These are phyloP conservation scores for Urocynchramus pylzowi DNA, from an alignment of 2,113 vertebrate species.

Conservation along the genomic window DNA sequence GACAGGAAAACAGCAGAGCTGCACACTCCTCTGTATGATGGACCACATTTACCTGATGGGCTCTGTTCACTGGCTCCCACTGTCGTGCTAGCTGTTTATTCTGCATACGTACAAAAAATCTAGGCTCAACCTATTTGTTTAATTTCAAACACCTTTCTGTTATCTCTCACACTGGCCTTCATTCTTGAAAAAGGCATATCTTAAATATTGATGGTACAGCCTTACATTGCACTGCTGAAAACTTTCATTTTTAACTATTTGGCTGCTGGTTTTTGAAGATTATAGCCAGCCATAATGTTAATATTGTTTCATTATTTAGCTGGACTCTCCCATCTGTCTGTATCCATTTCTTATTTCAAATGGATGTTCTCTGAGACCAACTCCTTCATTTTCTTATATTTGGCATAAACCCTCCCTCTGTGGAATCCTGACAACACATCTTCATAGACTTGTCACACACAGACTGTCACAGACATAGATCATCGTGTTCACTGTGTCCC, in stretches of 20 bases:
- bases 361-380: background rate
- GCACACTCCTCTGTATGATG: background rate
- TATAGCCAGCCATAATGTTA: background rate
- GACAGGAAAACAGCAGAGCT: background rate
- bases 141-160: background rate
- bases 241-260: background rate
- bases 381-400: background rate
- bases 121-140: background rate
- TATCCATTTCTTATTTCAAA: background rate
- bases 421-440: background rate
- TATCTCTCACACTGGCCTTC: background rate
- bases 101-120: background rate
- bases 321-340: background rate
- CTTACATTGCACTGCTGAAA: background rate
- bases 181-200: background rate
- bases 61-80: background rate
- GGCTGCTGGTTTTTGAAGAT: background rate
- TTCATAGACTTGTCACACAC: background rate
- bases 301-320: background rate
- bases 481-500: rapidly evolving
- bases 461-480: background rate
- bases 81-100: background rate
- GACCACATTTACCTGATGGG: background rate
- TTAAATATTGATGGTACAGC: background rate
- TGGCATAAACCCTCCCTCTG: background rate